These are phyloP conservation scores for Dexiosoma caninum DNA, from an alignment of 2,888 invertebrate genomes.

Conservation along the genomic window DNA sequence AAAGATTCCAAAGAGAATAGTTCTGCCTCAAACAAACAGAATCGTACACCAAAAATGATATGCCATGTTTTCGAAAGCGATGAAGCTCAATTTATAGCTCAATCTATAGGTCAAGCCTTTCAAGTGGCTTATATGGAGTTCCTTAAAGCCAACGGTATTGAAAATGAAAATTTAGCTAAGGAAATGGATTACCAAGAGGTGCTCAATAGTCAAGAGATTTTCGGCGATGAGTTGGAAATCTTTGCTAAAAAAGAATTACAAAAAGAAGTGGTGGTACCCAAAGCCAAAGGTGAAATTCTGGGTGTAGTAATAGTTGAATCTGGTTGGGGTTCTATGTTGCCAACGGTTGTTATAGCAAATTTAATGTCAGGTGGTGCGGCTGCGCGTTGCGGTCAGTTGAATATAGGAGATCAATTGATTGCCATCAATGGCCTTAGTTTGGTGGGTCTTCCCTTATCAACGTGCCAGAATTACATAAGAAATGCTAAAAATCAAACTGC, in stretches of 20 bases:
- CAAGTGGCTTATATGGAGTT: constrained; percentile 99
- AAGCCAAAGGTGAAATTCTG: constrained; percentile 97
- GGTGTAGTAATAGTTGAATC: constrained; percentile 99
- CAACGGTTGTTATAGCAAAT: constrained; percentile 99
- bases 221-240: constrained; percentile 98
- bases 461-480: constrained; percentile 99
- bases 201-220: constrained; percentile 98
- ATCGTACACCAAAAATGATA: constrained; percentile 97
- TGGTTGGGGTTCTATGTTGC: constrained; percentile 99
- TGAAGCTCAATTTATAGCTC: constrained; percentile 99
- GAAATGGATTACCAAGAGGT: constrained; percentile 99
- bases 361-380: constrained; percentile 97
- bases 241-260: constrained; percentile 99
- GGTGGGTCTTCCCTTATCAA: constrained; percentile 97
- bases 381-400: constrained; percentile 97
- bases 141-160: constrained; percentile 99
- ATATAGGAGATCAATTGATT: constrained; percentile 99
- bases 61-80: constrained; percentile 99
- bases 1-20: constrained; percentile 54
- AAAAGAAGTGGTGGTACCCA: constrained; percentile 98
- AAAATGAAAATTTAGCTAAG: constrained; percentile 98
- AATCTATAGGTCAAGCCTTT: constrained; percentile 99
- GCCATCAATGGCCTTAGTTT: constrained; percentile 99
- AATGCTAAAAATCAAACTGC: constrained; percentile 99
- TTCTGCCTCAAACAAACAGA: constrained; percentile 78